Evolutionary conservation across 2,888 invertebrate species (phyloP).

Genomic region (Eupithecia subfuscata): DNA sequence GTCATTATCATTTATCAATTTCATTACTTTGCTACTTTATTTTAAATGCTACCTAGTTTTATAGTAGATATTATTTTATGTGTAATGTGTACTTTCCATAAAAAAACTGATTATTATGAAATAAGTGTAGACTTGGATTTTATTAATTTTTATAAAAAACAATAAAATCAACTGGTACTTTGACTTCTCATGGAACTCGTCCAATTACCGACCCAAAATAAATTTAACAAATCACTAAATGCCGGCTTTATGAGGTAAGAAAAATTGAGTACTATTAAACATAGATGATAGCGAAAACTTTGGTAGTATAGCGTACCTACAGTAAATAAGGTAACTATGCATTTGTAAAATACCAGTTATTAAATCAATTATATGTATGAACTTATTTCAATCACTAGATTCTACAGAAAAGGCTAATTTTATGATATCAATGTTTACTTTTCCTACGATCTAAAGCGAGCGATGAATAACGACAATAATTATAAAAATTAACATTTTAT

Average conservation of each 20-base stretch:
- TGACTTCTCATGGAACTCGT: too few species aligned
- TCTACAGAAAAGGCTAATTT: neutral
- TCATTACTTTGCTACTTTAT: conserved; percentile 26
- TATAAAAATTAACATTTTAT: conserved; percentile 75
- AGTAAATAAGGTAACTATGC: neutral
- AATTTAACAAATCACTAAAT: neutral
- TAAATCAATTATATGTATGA: neutral
- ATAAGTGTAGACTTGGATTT: neutral
- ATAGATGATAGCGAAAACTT: too few species aligned
- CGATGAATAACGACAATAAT: conserved; percentile 58
- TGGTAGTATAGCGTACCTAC: neutral
- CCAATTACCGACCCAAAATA: neutral
- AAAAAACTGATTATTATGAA: neutral
- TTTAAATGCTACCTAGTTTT: conserved; percentile 15
- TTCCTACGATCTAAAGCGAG: neutral
- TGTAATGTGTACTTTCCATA: conserved; percentile 4
- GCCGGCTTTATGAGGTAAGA: too few species aligned
- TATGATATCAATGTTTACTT: neutral
- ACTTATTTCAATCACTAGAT: neutral
- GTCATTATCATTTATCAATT: conserved; percentile 44
- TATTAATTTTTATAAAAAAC: too few species aligned
- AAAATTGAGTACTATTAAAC: too few species aligned
- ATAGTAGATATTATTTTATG: conserved; percentile 22
- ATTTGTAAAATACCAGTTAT: neutral
- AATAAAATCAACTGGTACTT: too few species aligned